Conservation (phyloP, 2,113 vertebrate species). For the Ginglymostoma cirratum region DNA sequence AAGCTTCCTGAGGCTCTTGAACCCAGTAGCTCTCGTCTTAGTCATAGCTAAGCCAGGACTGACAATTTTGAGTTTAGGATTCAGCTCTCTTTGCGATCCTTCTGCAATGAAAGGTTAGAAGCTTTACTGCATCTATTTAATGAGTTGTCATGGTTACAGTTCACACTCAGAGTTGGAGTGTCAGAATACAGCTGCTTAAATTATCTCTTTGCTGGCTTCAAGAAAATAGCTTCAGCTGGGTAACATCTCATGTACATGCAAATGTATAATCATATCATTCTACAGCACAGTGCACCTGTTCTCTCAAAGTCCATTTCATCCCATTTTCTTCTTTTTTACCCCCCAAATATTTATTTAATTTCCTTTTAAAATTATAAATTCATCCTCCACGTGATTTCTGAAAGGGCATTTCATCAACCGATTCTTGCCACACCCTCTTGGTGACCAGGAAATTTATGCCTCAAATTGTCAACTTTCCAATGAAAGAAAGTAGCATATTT, state of each 20-base stretch:
- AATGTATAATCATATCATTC: neutral
- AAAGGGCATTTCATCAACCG: neutral
- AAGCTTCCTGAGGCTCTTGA: neutral
- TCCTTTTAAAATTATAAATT: neutral
- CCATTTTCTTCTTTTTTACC: neutral
- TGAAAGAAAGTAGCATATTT: neutral
- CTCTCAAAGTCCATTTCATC: neutral
- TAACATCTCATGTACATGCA: neutral
- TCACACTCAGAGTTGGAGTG: neutral
- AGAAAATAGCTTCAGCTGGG: neutral
- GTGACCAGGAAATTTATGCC: neutral
- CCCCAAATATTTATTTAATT: neutral
- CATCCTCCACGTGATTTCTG: neutral
- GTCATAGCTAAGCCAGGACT: neutral
- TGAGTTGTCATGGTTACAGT: slow-evolving; percentile 6
- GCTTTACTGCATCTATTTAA: neutral
- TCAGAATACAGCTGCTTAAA: slow-evolving; percentile 13
- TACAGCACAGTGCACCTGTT: neutral
- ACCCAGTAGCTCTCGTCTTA: neutral
- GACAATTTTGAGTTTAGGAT: neutral
- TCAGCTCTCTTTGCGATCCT: neutral
- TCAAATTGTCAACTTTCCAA: neutral
- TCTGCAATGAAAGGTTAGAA: neutral
- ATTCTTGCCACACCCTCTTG: neutral
- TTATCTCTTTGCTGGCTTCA: neutral